Percentiles rank a stretch among this genome's conserved stretches.
phyloP scores from a whole-genome alignment of 1,140 invertebrate species.

The Heterodera carotae region DNA sequence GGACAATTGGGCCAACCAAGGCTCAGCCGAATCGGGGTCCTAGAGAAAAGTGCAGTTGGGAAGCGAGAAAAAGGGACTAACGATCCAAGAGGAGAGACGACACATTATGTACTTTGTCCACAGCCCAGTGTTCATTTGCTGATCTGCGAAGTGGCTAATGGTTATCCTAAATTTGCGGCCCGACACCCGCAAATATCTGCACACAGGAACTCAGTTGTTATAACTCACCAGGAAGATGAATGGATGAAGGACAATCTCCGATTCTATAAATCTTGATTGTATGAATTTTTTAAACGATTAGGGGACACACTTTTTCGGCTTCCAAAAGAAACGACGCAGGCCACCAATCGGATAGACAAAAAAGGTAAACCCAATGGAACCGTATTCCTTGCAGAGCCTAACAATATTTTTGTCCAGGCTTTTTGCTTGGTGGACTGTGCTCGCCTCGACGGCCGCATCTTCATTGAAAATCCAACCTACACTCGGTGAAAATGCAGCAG shows the following conservation, averaged over 20 bases:
- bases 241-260: constrained; percentile 18
- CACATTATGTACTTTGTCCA: constrained; percentile 56
- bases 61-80: not conserved
- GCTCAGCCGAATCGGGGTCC: constrained; percentile 53
- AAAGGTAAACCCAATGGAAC: constrained; percentile 31
- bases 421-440: not conserved
- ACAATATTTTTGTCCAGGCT: not conserved
- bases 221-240: constrained; percentile 46
- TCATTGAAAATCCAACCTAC: constrained; percentile 43
- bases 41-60: not conserved
- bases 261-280: constrained; percentile 1
- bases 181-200: too few relatives aligned
- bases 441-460: constrained; percentile 40
- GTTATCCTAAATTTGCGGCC: not conserved
- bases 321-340: constrained; percentile 14
- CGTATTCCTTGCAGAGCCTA: constrained; percentile 32
- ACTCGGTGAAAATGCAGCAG: not conserved
- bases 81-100: constrained; percentile 54
- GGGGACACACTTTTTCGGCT: constrained; percentile 12
- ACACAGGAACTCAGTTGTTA: too few relatives aligned
- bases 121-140: constrained; percentile 43
- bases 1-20: constrained; percentile 45
- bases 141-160: constrained; percentile 4
- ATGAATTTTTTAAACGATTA: constrained; percentile 14
- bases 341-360: constrained; percentile 23